phyloP scores from a whole-genome alignment of 2,113 vertebrate species.

The Melanocharis versteri region DNA sequence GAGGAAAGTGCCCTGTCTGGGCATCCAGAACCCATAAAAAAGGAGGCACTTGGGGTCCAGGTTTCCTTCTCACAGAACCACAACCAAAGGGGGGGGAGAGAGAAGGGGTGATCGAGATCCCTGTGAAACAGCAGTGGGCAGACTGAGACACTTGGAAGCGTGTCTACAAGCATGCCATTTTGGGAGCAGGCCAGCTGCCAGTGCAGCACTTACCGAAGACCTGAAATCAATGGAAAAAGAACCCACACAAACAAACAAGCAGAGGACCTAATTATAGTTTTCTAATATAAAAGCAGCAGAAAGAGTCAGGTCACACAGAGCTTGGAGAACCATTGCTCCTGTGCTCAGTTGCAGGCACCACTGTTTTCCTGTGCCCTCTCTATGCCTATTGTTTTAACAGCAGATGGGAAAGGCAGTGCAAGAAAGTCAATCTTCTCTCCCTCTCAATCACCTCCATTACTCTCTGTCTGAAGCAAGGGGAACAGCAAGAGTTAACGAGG shows the following conservation, averaged over 20 bases:
- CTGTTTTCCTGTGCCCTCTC: neutral
- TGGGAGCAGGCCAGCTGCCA: neutral
- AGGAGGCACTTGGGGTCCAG: neutral
- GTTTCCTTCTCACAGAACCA: neutral
- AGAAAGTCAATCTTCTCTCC: neutral
- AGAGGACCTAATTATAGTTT: neutral
- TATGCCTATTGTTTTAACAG: neutral
- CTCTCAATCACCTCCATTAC: neutral
- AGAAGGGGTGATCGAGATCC: fast-evolving
- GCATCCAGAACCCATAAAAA: neutral
- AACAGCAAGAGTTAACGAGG: neutral
- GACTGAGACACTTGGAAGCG: fast-evolving
- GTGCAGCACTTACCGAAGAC: neutral
- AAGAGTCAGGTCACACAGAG: neutral
- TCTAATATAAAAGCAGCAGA: neutral
- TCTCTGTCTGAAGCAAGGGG: neutral
- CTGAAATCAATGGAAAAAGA: neutral
- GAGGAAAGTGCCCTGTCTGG: neutral
- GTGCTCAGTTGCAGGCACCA: neutral
- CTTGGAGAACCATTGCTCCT: neutral
- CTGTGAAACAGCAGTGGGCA: fast-evolving
- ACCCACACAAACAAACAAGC: neutral
- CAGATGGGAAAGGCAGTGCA: neutral
- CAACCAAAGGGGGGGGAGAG: fast-evolving
- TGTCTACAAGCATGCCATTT: neutral